Conservation (phyloP, 2,888 invertebrate genomes). For the Nephrotoma appendiculata region DNA sequence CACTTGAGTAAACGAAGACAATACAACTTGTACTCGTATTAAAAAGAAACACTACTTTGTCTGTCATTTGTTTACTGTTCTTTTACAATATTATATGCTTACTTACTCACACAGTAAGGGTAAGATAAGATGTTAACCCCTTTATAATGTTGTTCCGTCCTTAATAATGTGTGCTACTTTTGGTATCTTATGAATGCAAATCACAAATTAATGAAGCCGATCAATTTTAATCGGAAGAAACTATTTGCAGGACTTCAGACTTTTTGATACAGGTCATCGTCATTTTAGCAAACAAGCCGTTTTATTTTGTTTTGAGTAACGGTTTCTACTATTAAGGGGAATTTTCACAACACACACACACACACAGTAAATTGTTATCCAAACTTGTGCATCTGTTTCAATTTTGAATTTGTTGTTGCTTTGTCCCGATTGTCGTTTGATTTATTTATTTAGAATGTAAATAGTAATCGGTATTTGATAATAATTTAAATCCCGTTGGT, state of each 20-base stretch:
- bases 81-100: not conserved
- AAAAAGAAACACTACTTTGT: not conserved
- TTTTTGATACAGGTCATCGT: too few relatives aligned
- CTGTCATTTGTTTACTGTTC: not conserved
- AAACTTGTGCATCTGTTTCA: not conserved
- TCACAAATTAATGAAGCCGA: too few relatives aligned
- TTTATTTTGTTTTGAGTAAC: not conserved
- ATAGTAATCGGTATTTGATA: not conserved
- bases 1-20: not conserved
- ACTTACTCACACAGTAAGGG: not conserved
- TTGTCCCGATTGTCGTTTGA: not conserved
- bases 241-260: too few relatives aligned
- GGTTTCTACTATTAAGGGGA: not conserved
- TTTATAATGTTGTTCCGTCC: not conserved
- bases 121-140: not conserved
- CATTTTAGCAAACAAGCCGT: not conserved
- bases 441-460: not conserved
- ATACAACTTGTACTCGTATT: not conserved
- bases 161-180: not conserved
- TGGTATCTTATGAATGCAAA: too few relatives aligned
- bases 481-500: not conserved
- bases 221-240: too few relatives aligned
- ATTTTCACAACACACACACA: not conserved
- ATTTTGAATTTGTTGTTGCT: not conserved
- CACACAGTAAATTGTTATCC: not conserved